Percentiles rank a stretch among this genome's conserved stretches.
Conservation (phyloP, 2,797 vertebrate species). For the Esox lucius region DNA sequence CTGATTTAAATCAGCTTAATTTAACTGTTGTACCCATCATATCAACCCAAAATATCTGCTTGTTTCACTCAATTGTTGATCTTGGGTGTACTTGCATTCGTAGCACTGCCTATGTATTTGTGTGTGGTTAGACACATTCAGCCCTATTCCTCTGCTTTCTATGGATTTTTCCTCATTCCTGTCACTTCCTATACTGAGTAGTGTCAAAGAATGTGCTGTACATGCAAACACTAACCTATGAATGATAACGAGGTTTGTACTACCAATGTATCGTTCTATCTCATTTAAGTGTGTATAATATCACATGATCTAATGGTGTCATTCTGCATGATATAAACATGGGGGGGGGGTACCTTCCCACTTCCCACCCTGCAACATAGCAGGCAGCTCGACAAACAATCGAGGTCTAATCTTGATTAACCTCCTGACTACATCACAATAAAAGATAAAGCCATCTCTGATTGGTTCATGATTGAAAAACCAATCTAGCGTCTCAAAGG, state of each 20-base stretch:
- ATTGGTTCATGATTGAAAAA: neutral
- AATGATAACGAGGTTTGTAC: neutral
- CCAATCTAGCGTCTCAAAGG: constrained; percentile 23
- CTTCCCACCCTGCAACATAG: neutral
- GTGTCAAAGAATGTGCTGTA: neutral
- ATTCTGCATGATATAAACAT: neutral
- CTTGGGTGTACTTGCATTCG: no score
- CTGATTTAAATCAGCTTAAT: no score
- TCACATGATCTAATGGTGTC: neutral
- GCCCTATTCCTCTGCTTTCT: no score
- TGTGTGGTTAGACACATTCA: no score
- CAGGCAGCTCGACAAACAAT: constrained; percentile 12
- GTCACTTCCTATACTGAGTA: neutral
- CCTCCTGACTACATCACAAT: constrained; percentile 15
- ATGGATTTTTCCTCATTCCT: neutral
- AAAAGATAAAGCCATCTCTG: constrained; percentile 14
- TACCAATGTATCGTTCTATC: neutral
- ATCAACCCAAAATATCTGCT: no score
- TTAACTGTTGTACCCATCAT: no score
- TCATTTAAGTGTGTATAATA: neutral
- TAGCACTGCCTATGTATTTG: no score
- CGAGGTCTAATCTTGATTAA: constrained; percentile 22
- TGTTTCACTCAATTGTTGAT: no score
- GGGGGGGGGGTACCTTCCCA: neutral
- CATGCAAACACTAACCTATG: neutral